Evolutionary conservation across 2,113 vertebrate species (phyloP), one percentile per base, ranked within the genome.

Genomic region (Takifugu flavidus): DNA sequence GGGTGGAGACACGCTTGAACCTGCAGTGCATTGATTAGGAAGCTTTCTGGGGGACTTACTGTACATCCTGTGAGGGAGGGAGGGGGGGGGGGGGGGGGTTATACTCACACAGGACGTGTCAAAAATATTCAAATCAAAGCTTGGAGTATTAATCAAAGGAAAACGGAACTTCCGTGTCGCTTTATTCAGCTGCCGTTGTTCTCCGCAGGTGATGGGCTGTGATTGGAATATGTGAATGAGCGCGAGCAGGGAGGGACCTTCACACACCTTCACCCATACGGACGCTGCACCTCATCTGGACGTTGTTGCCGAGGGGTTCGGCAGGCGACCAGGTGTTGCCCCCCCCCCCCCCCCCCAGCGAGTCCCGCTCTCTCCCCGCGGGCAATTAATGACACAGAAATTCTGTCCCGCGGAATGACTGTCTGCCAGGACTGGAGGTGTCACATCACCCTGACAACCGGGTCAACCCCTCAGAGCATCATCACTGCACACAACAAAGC

Each of bases 381-480:
- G 80, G 84, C 84, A 80, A 82, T 81, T 85, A 83, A 85, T 83
- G 78, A 78, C 85, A 80, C 58, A 59, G 45, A 76, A 72, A 81
- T 57, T 59, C 49, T 78, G 74, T 67, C 62, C 62, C 62, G 11
- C 62, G 85, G 83, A 87, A 86, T 86, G 82, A 73, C 83, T 70
- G 67, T 71, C 74, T 62, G 49, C 80, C 68, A 56, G 47, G 57
- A 72, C 82, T 71, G 59, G 73, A 86, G 80, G 80, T 82, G 80
- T 81, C 82, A 80, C 76, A 83, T 84, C 84, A 77, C 79, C 78
- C 75, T 83, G 82, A 86, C 82, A 86, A 78, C 72, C 75, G 53
- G 83, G 87, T 86, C 84, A 72, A 59, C 74, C 56, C 78, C 82
- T 78, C 15, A 0, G 65, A 86, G 86, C 82, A 82, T 82, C 84